These are phyloP conservation scores for Microdon myrmicae DNA, from an alignment of 2,888 invertebrate genomes.

Conservation along the genomic window DNA sequence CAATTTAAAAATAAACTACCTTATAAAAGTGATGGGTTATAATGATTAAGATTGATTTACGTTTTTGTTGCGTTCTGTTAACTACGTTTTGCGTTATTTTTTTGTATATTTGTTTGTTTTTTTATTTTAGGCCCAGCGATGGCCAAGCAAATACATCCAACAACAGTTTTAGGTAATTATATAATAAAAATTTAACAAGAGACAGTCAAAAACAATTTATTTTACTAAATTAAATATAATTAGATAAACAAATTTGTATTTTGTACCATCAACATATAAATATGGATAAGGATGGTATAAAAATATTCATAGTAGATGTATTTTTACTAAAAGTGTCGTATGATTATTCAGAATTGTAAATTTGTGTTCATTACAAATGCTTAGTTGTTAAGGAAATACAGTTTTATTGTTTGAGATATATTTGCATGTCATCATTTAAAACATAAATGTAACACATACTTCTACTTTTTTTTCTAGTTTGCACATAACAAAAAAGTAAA, in stretches of 20 bases:
- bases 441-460: too few relatives aligned
- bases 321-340: too few relatives aligned
- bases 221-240: neutral
- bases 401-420: too few relatives aligned
- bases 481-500: too few relatives aligned
- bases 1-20: slow-evolving; percentile 20
- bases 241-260: slow-evolving; percentile 8
- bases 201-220: slow-evolving; percentile 10
- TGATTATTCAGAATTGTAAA: too few relatives aligned
- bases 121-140: slow-evolving; percentile 59
- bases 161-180: slow-evolving; percentile 59
- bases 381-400: too few relatives aligned
- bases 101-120: slow-evolving; percentile 49
- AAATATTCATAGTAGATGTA: too few relatives aligned
- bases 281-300: too few relatives aligned
- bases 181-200: slow-evolving; percentile 22
- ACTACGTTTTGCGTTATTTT: slow-evolving; percentile 51
- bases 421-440: too few relatives aligned
- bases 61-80: slow-evolving; percentile 48
- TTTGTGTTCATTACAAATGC: too few relatives aligned
- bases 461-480: too few relatives aligned
- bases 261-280: too few relatives aligned
- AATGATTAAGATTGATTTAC: slow-evolving; percentile 22
- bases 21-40: neutral
- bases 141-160: slow-evolving; percentile 59